Base-by-base conservation (phyloP, 1,140 invertebrate species). In the Cydia pomonella region DNA sequence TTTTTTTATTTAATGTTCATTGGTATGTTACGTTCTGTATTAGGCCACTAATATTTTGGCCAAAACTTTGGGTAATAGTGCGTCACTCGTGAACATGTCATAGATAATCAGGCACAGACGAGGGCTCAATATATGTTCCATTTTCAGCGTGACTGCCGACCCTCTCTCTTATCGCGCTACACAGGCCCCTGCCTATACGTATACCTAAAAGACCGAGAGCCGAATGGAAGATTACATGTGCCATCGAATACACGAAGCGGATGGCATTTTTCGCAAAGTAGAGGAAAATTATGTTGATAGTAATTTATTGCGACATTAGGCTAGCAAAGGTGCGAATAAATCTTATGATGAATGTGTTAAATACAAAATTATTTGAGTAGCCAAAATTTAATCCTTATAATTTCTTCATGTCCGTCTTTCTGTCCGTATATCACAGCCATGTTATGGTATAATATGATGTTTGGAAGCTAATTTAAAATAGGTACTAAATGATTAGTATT, bases 91-190 rank as follows among this genome's bases (percentile, higher is more conserved):
- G 53, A 59, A 59, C 53, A 23, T 59, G 18, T 59, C 53, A 59
- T 9, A 59, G n/a, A 53, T 59, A 59, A 59, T 59, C 18, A 59
- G 18, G 0, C 18, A 53, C 21, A 59, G 21, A 44, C 41, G 41
- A 44, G 47, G 47, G 53, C 53, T 23, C 53, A 59, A 59, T 53
- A 53, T 3, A 4, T 23, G 53, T 59, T 1, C 21, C 64, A 69
- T 69, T 69, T 69, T 33, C 64, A 18, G 29, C 64, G 16, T 18
- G 27, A 38, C n/a, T 38, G 64, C 16, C 64, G 16, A 6, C 63
- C 63, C 63, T 63, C n/a, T 23, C 63, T 29, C 64, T 69, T 69
- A 69, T 69, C 64, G 64, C 23, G 5, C 33, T 6, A 69, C 64
- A 18, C 64, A 69, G 27, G 64, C 64, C 33, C 33, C 27, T 50